phyloP scores from a whole-genome alignment of 2,113 vertebrate species.

The Microcebus lehilahytsara region DNA sequence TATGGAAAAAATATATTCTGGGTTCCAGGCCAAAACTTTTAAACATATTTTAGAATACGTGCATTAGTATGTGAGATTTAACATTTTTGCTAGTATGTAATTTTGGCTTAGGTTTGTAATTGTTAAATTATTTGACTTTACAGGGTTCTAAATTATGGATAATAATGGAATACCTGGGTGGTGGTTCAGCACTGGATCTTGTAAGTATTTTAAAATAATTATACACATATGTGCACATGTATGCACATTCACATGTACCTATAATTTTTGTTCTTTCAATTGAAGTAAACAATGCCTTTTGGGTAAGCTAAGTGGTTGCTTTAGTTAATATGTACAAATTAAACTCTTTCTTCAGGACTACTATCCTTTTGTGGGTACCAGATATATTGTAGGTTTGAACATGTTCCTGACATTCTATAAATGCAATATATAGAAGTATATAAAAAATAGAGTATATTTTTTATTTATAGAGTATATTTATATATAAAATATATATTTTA shows the following conservation, averaged over 20 bases:
- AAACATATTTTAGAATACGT: neutral
- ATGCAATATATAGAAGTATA: too few relatives aligned
- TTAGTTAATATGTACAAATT: conserved; percentile 25
- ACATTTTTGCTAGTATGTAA: neutral
- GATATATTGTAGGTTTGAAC: neutral
- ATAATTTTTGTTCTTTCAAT: neutral
- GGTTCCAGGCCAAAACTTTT: neutral
- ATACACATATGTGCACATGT: neutral
- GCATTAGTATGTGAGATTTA: conserved; percentile 9
- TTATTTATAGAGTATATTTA: too few relatives aligned
- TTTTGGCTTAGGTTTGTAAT: conserved; percentile 35
- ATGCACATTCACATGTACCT: neutral
- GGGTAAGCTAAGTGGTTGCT: neutral
- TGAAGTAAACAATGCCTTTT: neutral
- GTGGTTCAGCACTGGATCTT: conserved; percentile 95
- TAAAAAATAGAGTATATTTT: too few relatives aligned
- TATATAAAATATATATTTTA: too few relatives aligned
- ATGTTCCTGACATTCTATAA: neutral
- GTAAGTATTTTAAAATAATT: conserved; percentile 85
- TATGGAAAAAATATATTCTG: conserved; percentile 16
- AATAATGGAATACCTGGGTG: conserved; percentile 98
- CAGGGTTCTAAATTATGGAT: conserved; percentile 98
- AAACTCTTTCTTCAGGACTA: neutral
- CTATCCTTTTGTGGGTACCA: neutral
- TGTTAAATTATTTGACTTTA: conserved; percentile 65